These are phyloP conservation scores for Panagrolaimus sp. DNA, from an alignment of 1,140 invertebrate genomes.

Conservation along the genomic window DNA sequence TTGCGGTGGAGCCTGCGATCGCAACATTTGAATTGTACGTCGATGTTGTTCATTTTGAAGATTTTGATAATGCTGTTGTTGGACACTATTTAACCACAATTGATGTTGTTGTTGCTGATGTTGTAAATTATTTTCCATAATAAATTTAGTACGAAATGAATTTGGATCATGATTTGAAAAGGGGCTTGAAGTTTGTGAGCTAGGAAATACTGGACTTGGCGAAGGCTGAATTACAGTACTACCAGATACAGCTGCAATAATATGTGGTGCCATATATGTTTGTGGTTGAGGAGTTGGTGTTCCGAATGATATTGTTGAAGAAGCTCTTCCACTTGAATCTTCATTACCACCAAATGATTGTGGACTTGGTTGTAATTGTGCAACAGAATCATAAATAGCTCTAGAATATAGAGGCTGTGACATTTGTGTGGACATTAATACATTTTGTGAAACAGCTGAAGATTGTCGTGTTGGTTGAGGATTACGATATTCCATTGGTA, in stretches of 20 bases:
- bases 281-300: neutral
- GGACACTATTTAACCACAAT: neutral
- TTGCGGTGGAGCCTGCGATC: neutral
- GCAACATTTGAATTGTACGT: neutral
- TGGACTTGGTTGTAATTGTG: slow-evolving; percentile 13
- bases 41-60: slow-evolving; percentile 11
- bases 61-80: neutral
- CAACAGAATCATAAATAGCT: slow-evolving; percentile 22
- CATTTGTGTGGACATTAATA: slow-evolving; percentile 22
- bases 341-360: neutral
- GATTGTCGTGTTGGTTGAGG: neutral
- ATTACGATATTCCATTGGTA: too few species aligned
- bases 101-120: slow-evolving; percentile 2
- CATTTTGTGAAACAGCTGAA: neutral
- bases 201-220: neutral
- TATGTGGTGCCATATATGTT: slow-evolving; percentile 1
- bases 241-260: slow-evolving; percentile 12
- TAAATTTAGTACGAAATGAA: neutral
- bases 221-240: neutral
- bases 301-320: slow-evolving; percentile 9
- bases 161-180: neutral
- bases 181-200: neutral
- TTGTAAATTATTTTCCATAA: slow-evolving; percentile 7
- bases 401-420: slow-evolving; percentile 37
- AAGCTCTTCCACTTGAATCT: slow-evolving; percentile 8